Evolutionary conservation across 2,113 vertebrate genomes (phyloP).

Genomic region (Heterotilapia buettikoferi): DNA sequence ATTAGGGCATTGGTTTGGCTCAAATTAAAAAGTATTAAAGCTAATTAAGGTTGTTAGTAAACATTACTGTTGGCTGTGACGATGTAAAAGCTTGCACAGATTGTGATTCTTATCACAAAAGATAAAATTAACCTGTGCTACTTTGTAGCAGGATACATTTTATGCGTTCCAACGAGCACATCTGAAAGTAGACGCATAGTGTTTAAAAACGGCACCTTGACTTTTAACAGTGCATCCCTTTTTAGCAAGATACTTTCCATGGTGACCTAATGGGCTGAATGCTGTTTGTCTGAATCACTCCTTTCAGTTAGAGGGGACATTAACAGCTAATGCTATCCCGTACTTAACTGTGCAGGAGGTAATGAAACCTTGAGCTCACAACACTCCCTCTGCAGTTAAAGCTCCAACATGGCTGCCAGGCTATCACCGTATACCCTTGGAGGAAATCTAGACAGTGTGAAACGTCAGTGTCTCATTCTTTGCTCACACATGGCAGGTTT

Average conservation of each 20-base stretch:
- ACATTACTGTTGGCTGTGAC: neutral
- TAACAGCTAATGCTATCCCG: constrained; percentile 63
- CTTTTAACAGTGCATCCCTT: constrained; percentile 23
- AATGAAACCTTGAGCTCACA: constrained; percentile 47
- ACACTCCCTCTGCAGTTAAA: constrained; percentile 36
- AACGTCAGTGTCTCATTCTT: constrained; percentile 35
- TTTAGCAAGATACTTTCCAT: constrained; percentile 35
- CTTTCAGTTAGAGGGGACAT: constrained; percentile 57
- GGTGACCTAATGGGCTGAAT: constrained; percentile 25
- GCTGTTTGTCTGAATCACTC: constrained; percentile 46
- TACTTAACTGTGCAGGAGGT: constrained; percentile 45
- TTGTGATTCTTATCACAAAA: neutral
- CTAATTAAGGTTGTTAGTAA: neutral
- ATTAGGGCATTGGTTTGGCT: neutral
- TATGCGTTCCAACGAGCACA: neutral
- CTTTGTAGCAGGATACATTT: neutral
- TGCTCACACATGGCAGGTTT: constrained; percentile 10
- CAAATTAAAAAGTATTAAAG: neutral
- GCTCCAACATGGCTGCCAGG: constrained; percentile 36
- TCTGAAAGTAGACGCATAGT: neutral
- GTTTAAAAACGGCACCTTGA: constrained; percentile 12
- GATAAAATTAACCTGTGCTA: rapidly evolving
- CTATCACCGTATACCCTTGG: neutral
- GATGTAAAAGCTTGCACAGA: neutral
- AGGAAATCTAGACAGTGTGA: constrained; percentile 54